Base-by-base conservation (phyloP, 2,797 vertebrate species). In the Ateles fusciceps region DNA sequence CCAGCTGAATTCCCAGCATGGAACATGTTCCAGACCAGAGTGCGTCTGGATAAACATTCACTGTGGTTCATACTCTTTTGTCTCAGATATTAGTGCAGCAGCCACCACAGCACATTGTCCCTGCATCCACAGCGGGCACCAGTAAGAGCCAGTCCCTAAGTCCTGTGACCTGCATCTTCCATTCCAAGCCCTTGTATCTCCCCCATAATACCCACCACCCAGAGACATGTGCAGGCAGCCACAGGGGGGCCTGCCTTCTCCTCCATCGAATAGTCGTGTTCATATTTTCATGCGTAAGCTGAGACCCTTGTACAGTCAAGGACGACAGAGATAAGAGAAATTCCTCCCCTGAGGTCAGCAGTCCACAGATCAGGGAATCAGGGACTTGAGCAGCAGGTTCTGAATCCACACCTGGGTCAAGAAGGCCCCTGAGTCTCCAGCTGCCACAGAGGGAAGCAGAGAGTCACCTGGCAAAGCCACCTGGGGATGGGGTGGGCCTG, bases 21-120 rank as follows among this genome's bases (percentile, higher is more conserved):
- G 0, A 50, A 50, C 0, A 0, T 48, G 46, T 10, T 8, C 10
- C 28, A 50, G 44, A n/a, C 9, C 30, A 78, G 5, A 78, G 46
- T n/a, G 30, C 4, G 0, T 78, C 75, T 78, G 9, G 10, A 19
- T 50, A 11, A 48, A 19, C 19, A 33, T 21, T 48, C 0, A 17
- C 1, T 48, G 75, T 14, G 8, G 44, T 30, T 9, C 28, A 48
- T 78, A 44, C 2, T 33, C 12, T 44, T 24, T 26, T 44, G 24
- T 44, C n/a, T 75, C 24, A 2, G 39, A 71, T 19, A 15, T 7
- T 74, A 39, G 6, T 14, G 5, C 24, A 28, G 72, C 39, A 36
- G 12, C 22, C 11, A 15, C 2, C 39, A 75, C 24, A 42, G 22
- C 39, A 36, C 13, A 5, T 72, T 44, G 39, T 42, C 39, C 39